Evolutionary conservation across 2,113 vertebrate genomes (phyloP).

Genomic region (Mohoua ochrocephala): DNA sequence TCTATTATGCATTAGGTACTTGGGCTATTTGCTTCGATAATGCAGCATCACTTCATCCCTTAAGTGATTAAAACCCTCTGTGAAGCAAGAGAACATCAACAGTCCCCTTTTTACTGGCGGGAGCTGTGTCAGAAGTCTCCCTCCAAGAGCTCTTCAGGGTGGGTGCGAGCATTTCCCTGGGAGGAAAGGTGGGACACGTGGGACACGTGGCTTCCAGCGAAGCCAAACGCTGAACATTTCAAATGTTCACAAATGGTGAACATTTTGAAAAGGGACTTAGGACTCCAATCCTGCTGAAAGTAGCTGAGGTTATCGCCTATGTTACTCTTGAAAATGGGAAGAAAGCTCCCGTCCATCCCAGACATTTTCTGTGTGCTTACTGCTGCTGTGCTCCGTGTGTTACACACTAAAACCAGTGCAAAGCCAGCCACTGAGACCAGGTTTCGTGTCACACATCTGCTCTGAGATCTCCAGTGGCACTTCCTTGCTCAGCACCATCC

Average conservation of each 20-base stretch:
- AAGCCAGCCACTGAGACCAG: neutral
- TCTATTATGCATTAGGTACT: neutral
- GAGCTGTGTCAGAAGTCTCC: neutral
- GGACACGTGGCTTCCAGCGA: no score
- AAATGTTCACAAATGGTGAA: no score
- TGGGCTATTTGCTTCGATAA: neutral
- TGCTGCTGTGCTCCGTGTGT: neutral
- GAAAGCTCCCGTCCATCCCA: neutral
- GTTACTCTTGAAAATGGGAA: neutral
- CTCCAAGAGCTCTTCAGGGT: no score
- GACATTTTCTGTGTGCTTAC: neutral
- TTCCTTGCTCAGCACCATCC: neutral
- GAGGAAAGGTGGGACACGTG: neutral
- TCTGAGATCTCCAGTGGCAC: neutral
- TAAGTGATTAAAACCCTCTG: neutral
- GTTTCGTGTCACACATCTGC: neutral
- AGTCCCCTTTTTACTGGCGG: neutral
- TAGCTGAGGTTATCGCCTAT: neutral
- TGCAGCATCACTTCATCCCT: neutral
- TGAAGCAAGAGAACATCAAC: neutral
- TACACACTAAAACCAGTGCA: neutral
- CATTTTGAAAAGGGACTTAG: neutral
- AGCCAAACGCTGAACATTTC: no score
- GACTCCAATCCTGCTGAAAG: neutral
- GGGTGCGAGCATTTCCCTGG: neutral